These are phyloP conservation scores for Hafferia zeledoni DNA, from an alignment of 2,797 vertebrate species.

Conservation along the genomic window DNA sequence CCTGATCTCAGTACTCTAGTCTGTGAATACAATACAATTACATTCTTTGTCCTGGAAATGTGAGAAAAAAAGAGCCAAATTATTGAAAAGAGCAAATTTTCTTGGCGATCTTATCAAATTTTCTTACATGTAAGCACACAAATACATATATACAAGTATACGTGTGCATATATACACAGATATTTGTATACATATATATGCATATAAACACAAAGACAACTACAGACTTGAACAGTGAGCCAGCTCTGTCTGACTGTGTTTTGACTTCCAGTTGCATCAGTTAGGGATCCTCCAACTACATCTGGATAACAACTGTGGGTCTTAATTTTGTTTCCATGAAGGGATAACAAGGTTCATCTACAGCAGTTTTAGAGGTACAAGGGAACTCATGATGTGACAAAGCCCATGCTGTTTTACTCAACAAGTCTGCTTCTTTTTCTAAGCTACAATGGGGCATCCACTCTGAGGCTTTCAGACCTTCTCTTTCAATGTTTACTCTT, in stretches of 20 bases:
- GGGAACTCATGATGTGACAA: background rate
- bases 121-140: rapidly evolving
- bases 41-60: background rate
- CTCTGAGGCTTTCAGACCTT: background rate
- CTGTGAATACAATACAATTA: background rate
- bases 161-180: rapidly evolving
- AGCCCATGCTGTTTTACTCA: background rate
- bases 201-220: background rate
- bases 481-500: background rate
- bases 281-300: background rate
- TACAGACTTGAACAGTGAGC: background rate
- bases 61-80: background rate
- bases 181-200: background rate
- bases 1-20: background rate
- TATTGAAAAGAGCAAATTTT: background rate
- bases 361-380: background rate
- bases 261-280: background rate
- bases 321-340: background rate
- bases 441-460: background rate
- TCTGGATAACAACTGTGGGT: background rate
- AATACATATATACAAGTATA: rapidly evolving
- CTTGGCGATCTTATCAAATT: background rate
- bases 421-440: background rate
- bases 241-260: background rate
- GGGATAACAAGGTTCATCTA: background rate